phyloP scores from a whole-genome alignment of 2,888 invertebrate species.

The Pardosa pseudoannulata region DNA sequence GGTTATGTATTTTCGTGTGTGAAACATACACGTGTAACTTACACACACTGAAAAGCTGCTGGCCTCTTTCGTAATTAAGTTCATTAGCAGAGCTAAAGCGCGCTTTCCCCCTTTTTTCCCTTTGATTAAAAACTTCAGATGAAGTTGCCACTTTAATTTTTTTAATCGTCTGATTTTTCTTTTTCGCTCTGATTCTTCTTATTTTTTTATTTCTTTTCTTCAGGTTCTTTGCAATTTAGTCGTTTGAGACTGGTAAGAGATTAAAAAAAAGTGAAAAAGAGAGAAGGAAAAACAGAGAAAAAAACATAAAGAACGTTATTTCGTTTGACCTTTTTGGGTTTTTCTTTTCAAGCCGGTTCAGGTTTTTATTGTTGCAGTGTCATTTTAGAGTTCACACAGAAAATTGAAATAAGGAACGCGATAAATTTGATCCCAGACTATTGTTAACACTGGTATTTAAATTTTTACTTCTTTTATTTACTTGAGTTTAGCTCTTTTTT shows the following conservation, averaged over 20 bases:
- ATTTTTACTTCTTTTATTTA: not conserved
- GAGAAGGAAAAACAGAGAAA: no score
- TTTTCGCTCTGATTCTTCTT: not conserved
- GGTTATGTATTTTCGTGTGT: constrained; percentile 8
- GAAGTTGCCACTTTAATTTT: constrained; percentile 19
- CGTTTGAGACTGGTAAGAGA: not conserved
- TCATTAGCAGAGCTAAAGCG: constrained; percentile 1
- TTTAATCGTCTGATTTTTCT: constrained; percentile 1
- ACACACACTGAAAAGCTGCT: not conserved
- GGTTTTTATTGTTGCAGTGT: constrained; percentile 13
- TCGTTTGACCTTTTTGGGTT: not conserved
- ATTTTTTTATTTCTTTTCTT: not conserved
- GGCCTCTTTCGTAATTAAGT: constrained; percentile 2
- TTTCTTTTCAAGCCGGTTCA: not conserved
- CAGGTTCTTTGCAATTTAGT: not conserved
- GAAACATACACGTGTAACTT: constrained; percentile 3
- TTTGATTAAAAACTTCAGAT: constrained; percentile 16
- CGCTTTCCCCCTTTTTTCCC: not conserved
- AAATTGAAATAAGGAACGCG: constrained; percentile 29
- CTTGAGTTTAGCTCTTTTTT: not conserved
- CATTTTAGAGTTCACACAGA: constrained; percentile 9
- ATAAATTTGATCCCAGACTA: constrained; percentile 30
- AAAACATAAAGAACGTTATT: not conserved
- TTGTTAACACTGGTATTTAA: not conserved
- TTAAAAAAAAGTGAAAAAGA: no score